phyloP scores from a whole-genome alignment of 2,113 vertebrate species.

The Rhodinocichla rosea region DNA sequence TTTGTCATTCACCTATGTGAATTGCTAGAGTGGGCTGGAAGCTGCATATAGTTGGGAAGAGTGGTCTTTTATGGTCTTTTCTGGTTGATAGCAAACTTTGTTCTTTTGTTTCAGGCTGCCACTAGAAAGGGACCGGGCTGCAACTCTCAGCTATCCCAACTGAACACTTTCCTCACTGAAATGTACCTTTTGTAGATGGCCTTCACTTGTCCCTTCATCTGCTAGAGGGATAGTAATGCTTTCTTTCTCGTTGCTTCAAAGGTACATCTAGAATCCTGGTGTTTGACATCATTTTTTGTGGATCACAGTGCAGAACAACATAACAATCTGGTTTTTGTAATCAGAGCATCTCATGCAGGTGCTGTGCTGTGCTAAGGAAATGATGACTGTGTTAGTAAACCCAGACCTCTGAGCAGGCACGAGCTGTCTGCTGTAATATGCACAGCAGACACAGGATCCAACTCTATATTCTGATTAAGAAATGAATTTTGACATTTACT shows the following conservation, averaged over 20 bases:
- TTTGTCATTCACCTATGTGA: not conserved
- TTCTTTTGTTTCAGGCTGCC: not conserved
- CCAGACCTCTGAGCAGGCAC: not conserved
- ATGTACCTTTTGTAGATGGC: not conserved
- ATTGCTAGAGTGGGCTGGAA: not conserved
- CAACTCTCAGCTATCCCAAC: not conserved
- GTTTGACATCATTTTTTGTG: not conserved
- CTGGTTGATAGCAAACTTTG: not conserved
- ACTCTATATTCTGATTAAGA: not conserved
- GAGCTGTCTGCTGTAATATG: not conserved
- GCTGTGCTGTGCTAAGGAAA: not conserved
- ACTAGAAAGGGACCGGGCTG: not conserved
- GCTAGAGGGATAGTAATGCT: not conserved
- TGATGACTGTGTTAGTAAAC: not conserved
- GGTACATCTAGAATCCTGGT: not conserved
- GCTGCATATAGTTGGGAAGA: rapidly evolving
- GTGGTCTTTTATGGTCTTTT: not conserved
- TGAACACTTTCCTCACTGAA: not conserved
- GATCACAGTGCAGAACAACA: not conserved
- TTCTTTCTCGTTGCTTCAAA: not conserved
- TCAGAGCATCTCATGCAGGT: not conserved
- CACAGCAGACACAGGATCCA: not conserved
- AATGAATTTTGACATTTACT: not conserved
- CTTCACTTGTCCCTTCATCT: not conserved
- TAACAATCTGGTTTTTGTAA: not conserved